phyloP scores from a whole-genome alignment of 2,797 vertebrate genomes.

The Nannoperca obscura region DNA sequence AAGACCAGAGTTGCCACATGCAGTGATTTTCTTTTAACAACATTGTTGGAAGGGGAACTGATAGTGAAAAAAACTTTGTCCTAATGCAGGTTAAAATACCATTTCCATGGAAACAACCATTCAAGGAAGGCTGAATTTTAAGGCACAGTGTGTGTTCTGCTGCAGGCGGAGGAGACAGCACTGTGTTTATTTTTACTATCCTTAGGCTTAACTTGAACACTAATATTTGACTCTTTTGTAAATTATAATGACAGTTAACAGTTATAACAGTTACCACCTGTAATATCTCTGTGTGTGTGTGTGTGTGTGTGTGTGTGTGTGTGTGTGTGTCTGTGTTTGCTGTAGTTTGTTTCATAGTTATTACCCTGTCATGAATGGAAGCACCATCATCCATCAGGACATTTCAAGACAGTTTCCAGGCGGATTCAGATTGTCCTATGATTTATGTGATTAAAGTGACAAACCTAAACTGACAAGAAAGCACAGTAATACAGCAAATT shows the following conservation, averaged over 20 bases:
- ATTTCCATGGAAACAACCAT: conserved; percentile 42
- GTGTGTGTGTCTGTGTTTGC: conserved; percentile 4
- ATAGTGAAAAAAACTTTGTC: not conserved
- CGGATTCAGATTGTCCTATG: conserved; percentile 43
- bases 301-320: not conserved
- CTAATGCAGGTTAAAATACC: conserved; percentile 40
- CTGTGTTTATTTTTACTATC: not conserved
- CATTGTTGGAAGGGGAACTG: not conserved
- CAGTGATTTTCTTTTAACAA: not conserved
- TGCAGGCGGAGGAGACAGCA: not conserved
- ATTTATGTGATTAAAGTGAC: conserved; percentile 63
- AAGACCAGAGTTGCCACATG: not conserved
- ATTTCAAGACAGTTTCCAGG: conserved; percentile 49
- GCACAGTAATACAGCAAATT: conserved; percentile 44
- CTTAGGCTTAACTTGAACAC: not conserved
- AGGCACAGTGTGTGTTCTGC: not conserved
- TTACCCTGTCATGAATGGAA: conserved; percentile 58
- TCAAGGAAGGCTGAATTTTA: conserved; percentile 14
- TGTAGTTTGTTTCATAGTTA: conserved; percentile 43
- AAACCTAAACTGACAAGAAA: conserved; percentile 49
- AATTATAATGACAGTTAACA: conserved; percentile 3
- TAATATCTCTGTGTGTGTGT: conserved; percentile 4
- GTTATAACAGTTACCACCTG: not conserved
- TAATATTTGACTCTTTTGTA: conserved; percentile 15
- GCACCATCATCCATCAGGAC: conserved; percentile 67